Percentiles rank a stretch among this genome's conserved stretches.
Evolutionary conservation across 2,888 invertebrate species (phyloP).

Genomic region (Petrophora chlorosata): DNA sequence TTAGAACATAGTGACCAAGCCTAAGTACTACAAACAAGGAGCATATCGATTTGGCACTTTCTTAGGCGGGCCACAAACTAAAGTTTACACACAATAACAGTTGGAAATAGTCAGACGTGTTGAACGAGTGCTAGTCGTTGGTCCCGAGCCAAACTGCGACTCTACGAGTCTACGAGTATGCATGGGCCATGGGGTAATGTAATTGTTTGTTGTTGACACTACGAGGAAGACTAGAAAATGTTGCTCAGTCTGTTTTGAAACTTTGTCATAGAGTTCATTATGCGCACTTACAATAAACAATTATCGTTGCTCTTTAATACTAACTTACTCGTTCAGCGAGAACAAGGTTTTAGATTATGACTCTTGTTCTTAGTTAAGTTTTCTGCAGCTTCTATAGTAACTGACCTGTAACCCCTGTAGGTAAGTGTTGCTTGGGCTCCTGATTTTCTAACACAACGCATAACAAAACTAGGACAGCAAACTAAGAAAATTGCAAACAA

Average conservation of each 20-base stretch:
- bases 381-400: no score
- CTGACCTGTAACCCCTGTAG: no score
- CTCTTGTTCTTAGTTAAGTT: no score
- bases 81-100: conserved; percentile 67
- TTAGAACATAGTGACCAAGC: no score
- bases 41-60: conserved; percentile 51
- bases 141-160: conserved; percentile 68
- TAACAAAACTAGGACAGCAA: conserved; percentile 33
- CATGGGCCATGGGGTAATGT: conserved; percentile 59
- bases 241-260: not conserved
- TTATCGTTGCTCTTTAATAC: no score
- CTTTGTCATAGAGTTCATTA: no score
- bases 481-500: conserved; percentile 66
- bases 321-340: no score
- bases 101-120: conserved; percentile 64
- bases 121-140: conserved; percentile 68
- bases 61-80: conserved; percentile 60
- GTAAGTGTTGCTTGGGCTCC: no score
- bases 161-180: conserved; percentile 32
- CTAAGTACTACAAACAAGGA: conserved; percentile 1
- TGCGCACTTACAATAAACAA: no score
- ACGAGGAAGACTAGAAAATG: not conserved
- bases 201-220: conserved; percentile 59
- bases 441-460: no score
- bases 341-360: no score